phyloP scores from a whole-genome alignment of 92 coral and sea anemone genomes.

The Micromussa lordhowensis region DNA sequence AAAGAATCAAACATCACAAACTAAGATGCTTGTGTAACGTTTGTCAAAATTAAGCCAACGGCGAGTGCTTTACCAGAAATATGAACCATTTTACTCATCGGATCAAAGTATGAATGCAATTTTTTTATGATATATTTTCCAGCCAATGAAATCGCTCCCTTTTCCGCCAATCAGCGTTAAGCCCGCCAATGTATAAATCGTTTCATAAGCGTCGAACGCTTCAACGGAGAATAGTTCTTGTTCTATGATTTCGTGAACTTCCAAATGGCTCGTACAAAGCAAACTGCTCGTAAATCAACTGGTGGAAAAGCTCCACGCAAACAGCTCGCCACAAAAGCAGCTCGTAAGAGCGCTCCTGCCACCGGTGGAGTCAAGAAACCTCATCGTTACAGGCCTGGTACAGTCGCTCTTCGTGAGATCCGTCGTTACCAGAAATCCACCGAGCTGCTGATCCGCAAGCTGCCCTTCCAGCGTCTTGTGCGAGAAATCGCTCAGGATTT shows the following conservation, averaged over 20 bases:
- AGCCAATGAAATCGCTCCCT: not conserved
- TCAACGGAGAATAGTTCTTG: too few relatives aligned
- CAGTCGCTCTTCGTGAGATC: constrained; percentile 96
- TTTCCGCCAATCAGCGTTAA: not conserved
- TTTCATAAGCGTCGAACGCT: not conserved
- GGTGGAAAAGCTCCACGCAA: constrained; percentile 99
- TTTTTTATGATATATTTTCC: not conserved
- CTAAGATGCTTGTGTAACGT: not conserved
- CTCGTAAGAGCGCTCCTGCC: constrained; percentile 96
- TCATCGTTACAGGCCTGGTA: constrained; percentile 98
- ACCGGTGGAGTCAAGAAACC: constrained; percentile 98
- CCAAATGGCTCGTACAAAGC: constrained; percentile 66
- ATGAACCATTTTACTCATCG: not conserved
- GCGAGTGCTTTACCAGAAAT: not conserved
- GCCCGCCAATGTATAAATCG: constrained; percentile 1
- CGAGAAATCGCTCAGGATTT: constrained; percentile 90
- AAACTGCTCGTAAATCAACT: constrained; percentile 95
- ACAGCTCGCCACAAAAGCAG: constrained; percentile 96
- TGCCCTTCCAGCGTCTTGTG: constrained; percentile 93
- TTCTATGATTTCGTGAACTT: too few relatives aligned
- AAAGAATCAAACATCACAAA: not conserved
- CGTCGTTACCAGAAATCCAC: constrained; percentile 95
- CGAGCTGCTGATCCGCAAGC: constrained; percentile 94
- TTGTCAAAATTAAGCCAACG: not conserved
- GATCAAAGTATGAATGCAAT: not conserved